These are phyloP conservation scores for Aramus guarauna DNA, from an alignment of 2,113 vertebrate species.

Conservation along the genomic window DNA sequence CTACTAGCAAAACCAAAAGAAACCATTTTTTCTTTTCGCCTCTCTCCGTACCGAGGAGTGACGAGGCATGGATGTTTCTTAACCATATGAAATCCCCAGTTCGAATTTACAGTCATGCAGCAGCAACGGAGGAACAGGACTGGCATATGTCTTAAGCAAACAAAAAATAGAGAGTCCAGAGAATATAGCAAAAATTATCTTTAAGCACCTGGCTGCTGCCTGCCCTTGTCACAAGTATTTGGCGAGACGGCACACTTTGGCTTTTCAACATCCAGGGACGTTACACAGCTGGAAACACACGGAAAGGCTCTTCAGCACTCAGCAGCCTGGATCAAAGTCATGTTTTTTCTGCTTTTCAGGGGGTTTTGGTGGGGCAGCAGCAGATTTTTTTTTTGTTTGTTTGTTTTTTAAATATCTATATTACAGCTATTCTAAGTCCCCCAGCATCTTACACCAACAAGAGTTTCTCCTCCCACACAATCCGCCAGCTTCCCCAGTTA, in stretches of 20 bases:
- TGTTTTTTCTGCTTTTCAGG: neutral
- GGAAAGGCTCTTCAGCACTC: neutral
- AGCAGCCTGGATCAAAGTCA: neutral
- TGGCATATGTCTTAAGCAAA: neutral
- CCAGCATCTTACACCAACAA: neutral
- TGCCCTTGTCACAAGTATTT: neutral
- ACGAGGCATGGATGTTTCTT: accelerated
- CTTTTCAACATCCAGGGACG: neutral
- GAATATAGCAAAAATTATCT: neutral
- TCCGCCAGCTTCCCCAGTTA: neutral
- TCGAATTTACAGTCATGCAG: neutral
- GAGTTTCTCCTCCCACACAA: neutral
- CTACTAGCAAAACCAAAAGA: neutral
- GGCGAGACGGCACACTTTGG: accelerated
- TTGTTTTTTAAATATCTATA: neutral
- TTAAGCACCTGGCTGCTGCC: neutral
- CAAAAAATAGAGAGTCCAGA: neutral
- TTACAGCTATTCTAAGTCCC: neutral
- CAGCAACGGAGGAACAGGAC: accelerated
- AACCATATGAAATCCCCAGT: accelerated
- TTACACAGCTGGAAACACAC: neutral
- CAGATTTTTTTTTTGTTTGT: neutral
- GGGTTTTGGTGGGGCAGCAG: neutral
- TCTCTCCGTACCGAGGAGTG: neutral
- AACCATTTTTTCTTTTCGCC: neutral